Evolutionary conservation across 2,113 vertebrate species (phyloP).

Genomic region (Oreochromis aureus): DNA sequence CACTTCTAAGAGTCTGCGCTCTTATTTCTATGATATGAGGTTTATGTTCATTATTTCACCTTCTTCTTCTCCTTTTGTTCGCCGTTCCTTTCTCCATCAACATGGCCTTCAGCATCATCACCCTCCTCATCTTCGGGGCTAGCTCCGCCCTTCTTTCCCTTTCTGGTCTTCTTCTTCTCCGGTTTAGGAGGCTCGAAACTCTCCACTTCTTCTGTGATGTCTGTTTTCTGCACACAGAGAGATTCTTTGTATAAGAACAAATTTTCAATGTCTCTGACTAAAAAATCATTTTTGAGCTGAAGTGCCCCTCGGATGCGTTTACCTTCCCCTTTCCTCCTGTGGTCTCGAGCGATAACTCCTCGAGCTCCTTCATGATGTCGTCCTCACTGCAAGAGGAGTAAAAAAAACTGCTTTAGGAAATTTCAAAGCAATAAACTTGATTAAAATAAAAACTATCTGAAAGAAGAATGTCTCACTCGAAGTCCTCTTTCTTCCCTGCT

Average conservation of each 20-base stretch:
- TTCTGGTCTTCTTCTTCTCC: conserved; percentile 92
- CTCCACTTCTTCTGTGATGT: conserved; percentile 70
- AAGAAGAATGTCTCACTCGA: conserved; percentile 74
- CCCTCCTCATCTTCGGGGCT: conserved; percentile 76
- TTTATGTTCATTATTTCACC: background rate
- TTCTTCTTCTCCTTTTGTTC: conserved; percentile 22
- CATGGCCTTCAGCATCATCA: background rate
- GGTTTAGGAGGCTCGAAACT: conserved; percentile 70
- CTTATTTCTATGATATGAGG: background rate
- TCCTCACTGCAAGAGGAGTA: conserved; percentile 81
- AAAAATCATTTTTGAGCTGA: background rate
- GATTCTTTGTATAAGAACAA: background rate
- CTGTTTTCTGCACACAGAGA: conserved; percentile 68
- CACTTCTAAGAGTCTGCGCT: background rate
- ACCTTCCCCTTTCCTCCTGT: conserved; percentile 79
- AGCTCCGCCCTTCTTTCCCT: conserved; percentile 73
- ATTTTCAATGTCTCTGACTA: background rate
- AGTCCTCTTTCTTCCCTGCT: conserved; percentile 86
- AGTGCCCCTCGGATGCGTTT: conserved; percentile 4
- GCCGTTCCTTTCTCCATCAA: background rate
- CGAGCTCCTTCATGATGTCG: conserved; percentile 93
- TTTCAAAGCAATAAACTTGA: background rate
- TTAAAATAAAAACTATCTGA: background rate
- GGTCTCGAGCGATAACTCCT: conserved; percentile 86
- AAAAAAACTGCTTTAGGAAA: background rate